Evolutionary conservation across 1,140 invertebrate species (phyloP).

Genomic region (Trypoxylus dichotomus): DNA sequence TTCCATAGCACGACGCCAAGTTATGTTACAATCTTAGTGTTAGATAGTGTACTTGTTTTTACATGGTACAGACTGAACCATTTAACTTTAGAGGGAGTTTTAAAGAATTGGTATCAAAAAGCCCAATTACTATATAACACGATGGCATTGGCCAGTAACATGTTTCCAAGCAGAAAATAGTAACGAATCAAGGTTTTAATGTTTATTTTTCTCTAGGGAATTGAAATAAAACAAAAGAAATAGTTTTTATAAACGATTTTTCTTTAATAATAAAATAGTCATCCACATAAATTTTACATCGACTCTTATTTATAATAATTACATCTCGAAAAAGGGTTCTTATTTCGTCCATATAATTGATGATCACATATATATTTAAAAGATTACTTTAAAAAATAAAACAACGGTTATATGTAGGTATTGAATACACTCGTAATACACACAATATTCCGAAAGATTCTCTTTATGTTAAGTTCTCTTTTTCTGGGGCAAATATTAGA

Average conservation of each 20-base stretch:
- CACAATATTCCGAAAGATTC: neutral
- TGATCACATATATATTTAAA: neutral
- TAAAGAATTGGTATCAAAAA: too few species aligned
- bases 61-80: too few species aligned
- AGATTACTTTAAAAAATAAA: neutral
- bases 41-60: too few species aligned
- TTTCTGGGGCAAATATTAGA: neutral
- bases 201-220: neutral
- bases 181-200: too few species aligned
- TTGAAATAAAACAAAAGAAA: neutral
- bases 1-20: too few species aligned
- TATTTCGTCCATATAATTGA: slow-evolving; percentile 5
- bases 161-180: too few species aligned
- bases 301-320: neutral
- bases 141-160: too few species aligned
- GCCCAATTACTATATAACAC: too few species aligned
- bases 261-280: slow-evolving; percentile 53
- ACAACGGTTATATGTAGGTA: neutral
- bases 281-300: slow-evolving; percentile 50
- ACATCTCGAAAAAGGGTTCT: slow-evolving; percentile 13
- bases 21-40: too few species aligned
- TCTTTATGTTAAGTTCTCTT: neutral
- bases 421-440: neutral
- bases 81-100: too few species aligned
- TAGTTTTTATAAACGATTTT: slow-evolving; percentile 48